These are phyloP conservation scores for Callipepla squamata DNA, from an alignment of 2,113 vertebrate species.

Conservation along the genomic window DNA sequence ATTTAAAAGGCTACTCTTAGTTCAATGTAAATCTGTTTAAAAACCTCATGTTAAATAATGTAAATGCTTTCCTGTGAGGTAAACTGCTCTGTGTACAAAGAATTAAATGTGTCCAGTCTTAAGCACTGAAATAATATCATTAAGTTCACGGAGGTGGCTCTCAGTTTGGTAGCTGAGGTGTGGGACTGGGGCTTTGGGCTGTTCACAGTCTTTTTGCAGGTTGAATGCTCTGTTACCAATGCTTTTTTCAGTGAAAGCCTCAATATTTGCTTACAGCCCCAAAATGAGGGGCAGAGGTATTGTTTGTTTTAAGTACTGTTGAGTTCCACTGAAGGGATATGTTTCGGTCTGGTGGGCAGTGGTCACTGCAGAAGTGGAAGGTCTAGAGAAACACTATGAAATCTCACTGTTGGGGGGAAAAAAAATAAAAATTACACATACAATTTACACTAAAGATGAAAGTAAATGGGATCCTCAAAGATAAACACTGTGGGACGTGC, in stretches of 20 bases:
- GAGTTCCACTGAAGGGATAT: neutral
- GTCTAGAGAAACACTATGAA: neutral
- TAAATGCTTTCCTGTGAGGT: neutral
- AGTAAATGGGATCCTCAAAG: neutral
- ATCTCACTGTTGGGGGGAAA: too few relatives aligned
- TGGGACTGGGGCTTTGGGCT: neutral
- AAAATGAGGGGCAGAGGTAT: neutral
- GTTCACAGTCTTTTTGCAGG: neutral
- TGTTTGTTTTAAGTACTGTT: neutral
- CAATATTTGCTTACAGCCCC: neutral
- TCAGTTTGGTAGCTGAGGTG: neutral
- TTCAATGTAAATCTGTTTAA: neutral
- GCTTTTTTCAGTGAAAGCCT: neutral
- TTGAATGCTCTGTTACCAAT: neutral
- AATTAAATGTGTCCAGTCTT: neutral
- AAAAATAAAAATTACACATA: too few relatives aligned
- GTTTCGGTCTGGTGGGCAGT: neutral
- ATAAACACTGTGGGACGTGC: neutral
- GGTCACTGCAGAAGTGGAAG: neutral
- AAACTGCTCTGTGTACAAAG: neutral
- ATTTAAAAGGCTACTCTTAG: neutral
- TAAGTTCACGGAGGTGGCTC: neutral
- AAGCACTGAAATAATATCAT: neutral
- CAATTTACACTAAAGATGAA: too few relatives aligned
- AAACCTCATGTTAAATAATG: neutral